These are phyloP conservation scores for Pyrrhia umbra DNA, from an alignment of 2,888 invertebrate genomes.

Conservation along the genomic window DNA sequence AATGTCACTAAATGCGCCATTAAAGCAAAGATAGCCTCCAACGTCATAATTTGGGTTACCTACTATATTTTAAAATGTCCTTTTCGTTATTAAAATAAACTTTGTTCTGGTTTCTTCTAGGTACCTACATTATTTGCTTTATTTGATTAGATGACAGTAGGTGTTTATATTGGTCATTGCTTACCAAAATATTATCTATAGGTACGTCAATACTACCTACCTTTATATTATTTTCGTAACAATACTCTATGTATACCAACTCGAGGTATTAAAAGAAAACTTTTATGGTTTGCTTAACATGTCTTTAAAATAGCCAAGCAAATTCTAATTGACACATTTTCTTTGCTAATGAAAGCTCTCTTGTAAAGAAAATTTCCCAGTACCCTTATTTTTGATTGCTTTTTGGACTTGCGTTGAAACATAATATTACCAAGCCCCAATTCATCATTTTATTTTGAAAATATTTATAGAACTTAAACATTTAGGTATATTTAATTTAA, in stretches of 20 bases:
- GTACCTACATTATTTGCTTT: conserved; percentile 62
- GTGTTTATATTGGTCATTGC: conserved; percentile 56
- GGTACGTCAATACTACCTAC: conserved; percentile 30
- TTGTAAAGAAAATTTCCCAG: too few relatives aligned
- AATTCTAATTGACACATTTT: too few relatives aligned
- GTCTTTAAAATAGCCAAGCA: too few relatives aligned
- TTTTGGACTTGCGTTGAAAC: too few relatives aligned
- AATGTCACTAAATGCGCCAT: conserved; percentile 80
- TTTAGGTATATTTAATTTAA: neutral
- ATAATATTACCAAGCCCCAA: too few relatives aligned
- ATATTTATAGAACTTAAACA: too few relatives aligned
- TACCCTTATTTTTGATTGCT: too few relatives aligned
- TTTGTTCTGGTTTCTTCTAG: conserved; percentile 61
- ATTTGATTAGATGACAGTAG: conserved; percentile 56
- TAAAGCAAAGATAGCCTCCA: conserved; percentile 77
- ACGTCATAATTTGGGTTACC: conserved; percentile 72
- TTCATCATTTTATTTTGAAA: too few relatives aligned
- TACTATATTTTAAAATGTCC: conserved; percentile 71
- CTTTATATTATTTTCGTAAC: conserved; percentile 23
- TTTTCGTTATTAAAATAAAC: conserved; percentile 67
- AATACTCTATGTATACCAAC: conserved; percentile 7
- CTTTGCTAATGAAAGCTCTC: too few relatives aligned
- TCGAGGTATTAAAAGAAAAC: too few relatives aligned
- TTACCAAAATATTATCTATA: neutral
- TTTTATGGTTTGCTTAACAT: too few relatives aligned